A percentile compares a stretch with the other conserved stretches of the same genome.
Conservation (phyloP, 2,888 invertebrate species). For the Zele albiditarsus region DNA sequence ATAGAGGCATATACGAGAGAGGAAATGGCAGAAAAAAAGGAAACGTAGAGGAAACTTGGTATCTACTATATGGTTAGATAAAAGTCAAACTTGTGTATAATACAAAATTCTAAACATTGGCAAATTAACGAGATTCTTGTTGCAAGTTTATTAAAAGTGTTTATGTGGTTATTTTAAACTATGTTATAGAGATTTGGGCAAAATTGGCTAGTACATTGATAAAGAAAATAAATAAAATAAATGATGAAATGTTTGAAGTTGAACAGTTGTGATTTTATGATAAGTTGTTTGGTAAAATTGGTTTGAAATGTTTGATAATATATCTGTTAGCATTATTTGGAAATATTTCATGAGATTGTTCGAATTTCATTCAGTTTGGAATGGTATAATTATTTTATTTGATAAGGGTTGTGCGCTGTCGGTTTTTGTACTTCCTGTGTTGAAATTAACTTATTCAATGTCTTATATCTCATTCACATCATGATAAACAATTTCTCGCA, state of each 20-base stretch:
- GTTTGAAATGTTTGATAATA: no score
- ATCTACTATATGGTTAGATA: conserved; percentile 62
- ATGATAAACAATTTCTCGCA: neutral
- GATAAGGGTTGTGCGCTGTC: no score
- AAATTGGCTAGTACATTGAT: no score
- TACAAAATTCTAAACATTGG: conserved; percentile 1
- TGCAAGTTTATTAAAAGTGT: neutral
- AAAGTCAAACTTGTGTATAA: neutral
- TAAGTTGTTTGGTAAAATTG: no score
- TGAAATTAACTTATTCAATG: neutral
- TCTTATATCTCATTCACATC: neutral
- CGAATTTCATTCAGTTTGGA: neutral
- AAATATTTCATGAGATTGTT: no score
- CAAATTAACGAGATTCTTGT: neutral
- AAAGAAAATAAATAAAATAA: no score
- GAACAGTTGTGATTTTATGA: no score
- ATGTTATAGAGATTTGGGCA: no score
- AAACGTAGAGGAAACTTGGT: conserved; percentile 54
- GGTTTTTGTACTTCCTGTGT: neutral
- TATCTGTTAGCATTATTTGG: no score
- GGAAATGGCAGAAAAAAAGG: conserved; percentile 37
- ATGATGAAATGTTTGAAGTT: no score
- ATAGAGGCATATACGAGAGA: conserved; percentile 43
- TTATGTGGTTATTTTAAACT: neutral
- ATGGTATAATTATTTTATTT: neutral